Evolutionary conservation across 1,140 invertebrate genomes (phyloP).

Genomic region (Steinernema feltiae): DNA sequence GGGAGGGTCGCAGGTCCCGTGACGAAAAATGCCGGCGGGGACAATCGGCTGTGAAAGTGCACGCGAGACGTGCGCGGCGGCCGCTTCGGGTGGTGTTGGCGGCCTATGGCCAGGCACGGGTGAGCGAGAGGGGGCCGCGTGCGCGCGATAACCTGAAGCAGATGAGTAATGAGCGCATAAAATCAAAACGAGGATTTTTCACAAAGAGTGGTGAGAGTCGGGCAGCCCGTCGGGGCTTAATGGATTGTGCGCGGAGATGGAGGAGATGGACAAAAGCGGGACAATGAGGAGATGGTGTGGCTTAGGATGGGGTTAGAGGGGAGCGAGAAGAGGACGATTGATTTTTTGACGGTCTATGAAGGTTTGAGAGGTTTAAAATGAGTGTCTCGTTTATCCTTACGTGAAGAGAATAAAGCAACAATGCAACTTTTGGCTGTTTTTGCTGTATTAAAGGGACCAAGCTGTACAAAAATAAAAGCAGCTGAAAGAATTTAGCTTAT

Average conservation of each 20-base stretch:
- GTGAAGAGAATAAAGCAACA: background rate
- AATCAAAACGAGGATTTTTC: background rate
- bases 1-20: too few species aligned
- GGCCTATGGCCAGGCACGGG: too few species aligned
- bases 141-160: too few species aligned
- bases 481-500: too few species aligned
- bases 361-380: background rate
- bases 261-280: background rate
- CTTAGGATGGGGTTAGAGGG: background rate
- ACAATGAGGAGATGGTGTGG: background rate
- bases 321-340: background rate
- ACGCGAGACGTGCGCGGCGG: background rate
- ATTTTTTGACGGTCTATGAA: conserved; percentile 8
- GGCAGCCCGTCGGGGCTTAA: too few species aligned
- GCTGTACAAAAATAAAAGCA: too few species aligned
- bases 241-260: conserved; percentile 3
- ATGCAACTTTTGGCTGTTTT: too few species aligned
- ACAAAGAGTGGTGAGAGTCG: background rate
- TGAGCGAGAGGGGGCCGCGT: background rate
- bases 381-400: too few species aligned
- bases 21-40: too few species aligned
- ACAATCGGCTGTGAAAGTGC: background rate
- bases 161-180: background rate
- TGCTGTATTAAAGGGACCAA: too few species aligned
- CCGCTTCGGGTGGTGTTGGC: background rate